Evolutionary conservation across 2,888 invertebrate species (phyloP).

Genomic region (Dolichomitus sp.): DNA sequence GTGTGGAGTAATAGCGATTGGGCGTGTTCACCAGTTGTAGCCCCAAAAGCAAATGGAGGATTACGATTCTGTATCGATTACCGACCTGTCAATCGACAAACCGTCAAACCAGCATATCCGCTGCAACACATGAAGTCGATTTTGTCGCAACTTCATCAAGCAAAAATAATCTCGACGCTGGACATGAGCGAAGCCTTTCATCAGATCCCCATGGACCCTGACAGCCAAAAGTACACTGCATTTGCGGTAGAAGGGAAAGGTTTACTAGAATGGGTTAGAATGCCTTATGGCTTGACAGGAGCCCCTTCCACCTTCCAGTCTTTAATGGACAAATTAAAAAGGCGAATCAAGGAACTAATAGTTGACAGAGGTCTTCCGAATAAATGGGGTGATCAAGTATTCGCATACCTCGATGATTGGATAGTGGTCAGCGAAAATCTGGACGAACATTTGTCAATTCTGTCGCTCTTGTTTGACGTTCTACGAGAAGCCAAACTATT

Average conservation of each 20-base stretch:
- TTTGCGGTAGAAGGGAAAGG: too few relatives aligned
- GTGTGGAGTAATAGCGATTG: slow-evolving; percentile 58
- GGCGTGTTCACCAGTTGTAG: slow-evolving; percentile 56
- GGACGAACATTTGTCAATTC: too few relatives aligned
- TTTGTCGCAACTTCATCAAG: slow-evolving; percentile 55
- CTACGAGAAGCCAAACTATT: neutral
- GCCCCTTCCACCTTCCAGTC: too few relatives aligned
- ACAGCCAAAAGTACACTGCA: too few relatives aligned
- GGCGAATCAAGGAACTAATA: too few relatives aligned
- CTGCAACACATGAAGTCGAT: slow-evolving; percentile 60
- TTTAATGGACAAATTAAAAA: too few relatives aligned
- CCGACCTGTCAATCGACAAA: slow-evolving; percentile 48
- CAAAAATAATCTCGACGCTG: slow-evolving; percentile 56
- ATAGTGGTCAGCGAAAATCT: too few relatives aligned
- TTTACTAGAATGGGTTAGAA: too few relatives aligned
- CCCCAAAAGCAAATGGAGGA: slow-evolving; percentile 41
- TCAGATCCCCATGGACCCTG: slow-evolving; percentile 53
- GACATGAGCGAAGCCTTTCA: slow-evolving; percentile 59
- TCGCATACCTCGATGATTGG: too few relatives aligned
- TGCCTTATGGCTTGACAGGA: too few relatives aligned
- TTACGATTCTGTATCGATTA: slow-evolving; percentile 56
- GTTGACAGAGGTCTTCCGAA: too few relatives aligned
- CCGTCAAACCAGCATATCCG: slow-evolving; percentile 52
- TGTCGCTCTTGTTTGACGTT: neutral
- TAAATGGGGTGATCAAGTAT: too few relatives aligned